Evolutionary conservation across 2,113 vertebrate species (phyloP), one percentile per base, ranked within the genome.

Genomic region (Prunella himalayana): DNA sequence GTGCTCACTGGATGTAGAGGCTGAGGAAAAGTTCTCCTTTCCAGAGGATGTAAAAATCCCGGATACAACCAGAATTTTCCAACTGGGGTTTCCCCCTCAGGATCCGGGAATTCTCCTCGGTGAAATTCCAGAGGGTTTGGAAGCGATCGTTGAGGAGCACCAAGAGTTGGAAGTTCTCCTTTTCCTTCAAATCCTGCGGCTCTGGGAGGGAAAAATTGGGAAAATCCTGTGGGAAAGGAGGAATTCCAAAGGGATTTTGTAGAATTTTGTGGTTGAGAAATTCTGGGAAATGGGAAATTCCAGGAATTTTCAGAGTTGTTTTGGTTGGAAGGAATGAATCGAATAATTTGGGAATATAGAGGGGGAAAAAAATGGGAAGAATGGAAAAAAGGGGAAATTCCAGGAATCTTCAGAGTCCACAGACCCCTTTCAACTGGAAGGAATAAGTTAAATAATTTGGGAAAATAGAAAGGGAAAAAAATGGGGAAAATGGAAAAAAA

Each of bases 141-240:
- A 81, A 81, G 12, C 78, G 78, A 23, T 68, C 51, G 1, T 47
- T 33, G n/a, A 81, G 78, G 6, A 68, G 51, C 22, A 4, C 8
- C 5, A 81, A 2, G 41, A 81, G 78, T 13, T 39, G 42, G 63
- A 57, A 81, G 1, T 56, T 81, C 78, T 81, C 63, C 42, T 57
- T 68, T 5, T 12, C 78, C 78, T 68, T 81, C 0, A 8, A 41
- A 24, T 68, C 63, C 0, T 7, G 14, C 1, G 78, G 42, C 5
- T 68, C 78, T 81, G 22, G 11, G 20, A 20, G 6, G 15, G 63
- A 37, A 27, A 47, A 56, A 65, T 9, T 1, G 1, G 77, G 41
- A 15, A 20, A 53, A 33, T 2, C 3, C 31, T 3, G 6, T 2
- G 76, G 33, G 4, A 42, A 78, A 30, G 4, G 4, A 2, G 2